Conservation (phyloP, 2,797 vertebrate species). For the Bradypus variegatus region DNA sequence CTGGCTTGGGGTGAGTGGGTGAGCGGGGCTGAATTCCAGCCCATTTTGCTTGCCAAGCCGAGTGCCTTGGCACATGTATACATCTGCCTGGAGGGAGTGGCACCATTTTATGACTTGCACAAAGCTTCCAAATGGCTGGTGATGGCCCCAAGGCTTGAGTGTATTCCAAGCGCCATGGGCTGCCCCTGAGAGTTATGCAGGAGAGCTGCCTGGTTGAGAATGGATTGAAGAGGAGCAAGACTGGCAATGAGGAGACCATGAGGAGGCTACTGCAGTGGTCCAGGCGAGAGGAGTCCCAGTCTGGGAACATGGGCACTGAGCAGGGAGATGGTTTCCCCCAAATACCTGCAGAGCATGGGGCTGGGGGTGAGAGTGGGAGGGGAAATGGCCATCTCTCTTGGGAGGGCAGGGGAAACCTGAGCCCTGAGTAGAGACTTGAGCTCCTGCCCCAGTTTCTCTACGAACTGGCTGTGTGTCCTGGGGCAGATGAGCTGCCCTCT, state of each 20-base stretch:
- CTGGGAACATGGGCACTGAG: background rate
- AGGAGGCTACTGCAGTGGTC: too few relatives aligned
- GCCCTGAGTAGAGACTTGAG: background rate
- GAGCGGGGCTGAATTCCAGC: background rate
- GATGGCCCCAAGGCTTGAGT: background rate
- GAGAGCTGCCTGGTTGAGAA: background rate
- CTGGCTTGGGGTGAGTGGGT: background rate
- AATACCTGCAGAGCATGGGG: background rate
- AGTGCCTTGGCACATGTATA: background rate
- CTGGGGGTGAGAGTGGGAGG: background rate
- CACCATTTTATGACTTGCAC: background rate
- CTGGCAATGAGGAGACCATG: background rate
- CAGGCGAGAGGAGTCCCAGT: background rate
- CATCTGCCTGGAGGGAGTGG: background rate
- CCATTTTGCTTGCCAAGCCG: background rate
- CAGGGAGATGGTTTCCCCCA: background rate
- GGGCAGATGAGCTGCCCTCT: background rate
- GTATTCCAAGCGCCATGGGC: too few relatives aligned
- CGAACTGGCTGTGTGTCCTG: background rate
- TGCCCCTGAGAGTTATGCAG: background rate
- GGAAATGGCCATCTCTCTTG: background rate
- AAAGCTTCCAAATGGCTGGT: background rate
- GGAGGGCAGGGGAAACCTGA: background rate
- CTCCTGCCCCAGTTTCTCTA: background rate
- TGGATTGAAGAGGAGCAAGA: background rate